Conservation (phyloP, 2,797 vertebrate species). For the Buceros bicornis region DNA sequence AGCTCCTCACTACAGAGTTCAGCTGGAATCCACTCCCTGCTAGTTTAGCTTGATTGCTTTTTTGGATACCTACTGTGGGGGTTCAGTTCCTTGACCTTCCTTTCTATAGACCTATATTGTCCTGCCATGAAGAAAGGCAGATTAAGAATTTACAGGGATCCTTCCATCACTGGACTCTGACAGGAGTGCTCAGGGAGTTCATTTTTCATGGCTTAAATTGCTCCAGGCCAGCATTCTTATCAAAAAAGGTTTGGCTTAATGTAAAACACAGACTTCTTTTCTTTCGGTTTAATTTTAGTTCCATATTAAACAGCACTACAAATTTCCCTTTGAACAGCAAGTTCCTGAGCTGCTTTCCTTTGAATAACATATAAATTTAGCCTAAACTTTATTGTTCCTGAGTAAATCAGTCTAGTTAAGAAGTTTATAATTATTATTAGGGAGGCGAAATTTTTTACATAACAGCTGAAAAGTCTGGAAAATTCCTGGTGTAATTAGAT, state of each 20-base stretch:
- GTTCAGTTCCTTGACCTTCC: constrained; percentile 85
- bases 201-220: constrained; percentile 87
- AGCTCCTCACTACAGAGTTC: constrained; percentile 82
- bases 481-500: constrained; percentile 63
- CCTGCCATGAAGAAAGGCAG: constrained; percentile 84
- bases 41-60: constrained; percentile 94
- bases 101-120: constrained; percentile 86
- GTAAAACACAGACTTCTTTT: constrained; percentile 74
- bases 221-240: constrained; percentile 83
- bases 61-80: constrained; percentile 88
- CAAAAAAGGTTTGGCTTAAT: constrained; percentile 78
- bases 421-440: constrained; percentile 76
- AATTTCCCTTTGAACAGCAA: constrained; percentile 58
- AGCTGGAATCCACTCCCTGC: constrained; percentile 89
- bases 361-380: constrained; percentile 65
- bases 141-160: constrained; percentile 92
- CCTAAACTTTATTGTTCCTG: constrained; percentile 64
- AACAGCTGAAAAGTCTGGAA: constrained; percentile 55
- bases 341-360: constrained; percentile 65
- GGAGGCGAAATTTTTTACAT: constrained; percentile 60
- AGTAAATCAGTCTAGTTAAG: constrained; percentile 74
- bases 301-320: constrained; percentile 55
- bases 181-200: constrained; percentile 83
- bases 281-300: constrained; percentile 69
- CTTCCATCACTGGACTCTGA: constrained; percentile 90